Evolutionary conservation across 2,888 invertebrate genomes (phyloP).

Genomic region (Standfussiana lucernea): DNA sequence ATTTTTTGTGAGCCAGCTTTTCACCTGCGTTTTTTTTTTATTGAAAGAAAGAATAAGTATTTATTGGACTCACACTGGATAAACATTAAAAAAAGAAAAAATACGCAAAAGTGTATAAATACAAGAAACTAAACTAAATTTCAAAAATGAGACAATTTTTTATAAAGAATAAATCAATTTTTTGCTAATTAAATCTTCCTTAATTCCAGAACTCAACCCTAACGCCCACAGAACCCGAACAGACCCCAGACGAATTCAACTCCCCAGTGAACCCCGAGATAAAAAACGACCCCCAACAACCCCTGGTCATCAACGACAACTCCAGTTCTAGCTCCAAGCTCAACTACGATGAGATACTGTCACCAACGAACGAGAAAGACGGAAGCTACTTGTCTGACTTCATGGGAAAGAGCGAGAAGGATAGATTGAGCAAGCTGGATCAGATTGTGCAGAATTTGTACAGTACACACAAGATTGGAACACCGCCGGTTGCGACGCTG

Average conservation of each 20-base stretch:
- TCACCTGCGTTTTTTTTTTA: no score
- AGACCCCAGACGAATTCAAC: slow-evolving; percentile 68
- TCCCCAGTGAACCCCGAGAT: slow-evolving; percentile 78
- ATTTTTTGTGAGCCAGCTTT: no score
- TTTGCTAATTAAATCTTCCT: neutral
- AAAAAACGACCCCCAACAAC: slow-evolving; percentile 72
- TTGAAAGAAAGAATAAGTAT: no score
- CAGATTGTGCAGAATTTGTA: slow-evolving; percentile 88
- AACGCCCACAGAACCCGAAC: slow-evolving; percentile 79
- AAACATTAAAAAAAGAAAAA: no score
- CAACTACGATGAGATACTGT: slow-evolving; percentile 73
- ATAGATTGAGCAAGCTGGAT: slow-evolving; percentile 86
- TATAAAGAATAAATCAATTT: neutral
- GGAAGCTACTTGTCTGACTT: slow-evolving; percentile 68
- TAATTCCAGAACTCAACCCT: slow-evolving; percentile 82
- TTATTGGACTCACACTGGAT: no score
- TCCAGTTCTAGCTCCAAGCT: slow-evolving; percentile 74
- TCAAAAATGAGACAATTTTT: neutral
- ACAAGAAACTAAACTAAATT: neutral
- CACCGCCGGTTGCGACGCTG: slow-evolving; percentile 72
- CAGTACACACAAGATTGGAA: slow-evolving; percentile 85
- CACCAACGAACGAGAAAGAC: slow-evolving; percentile 73
- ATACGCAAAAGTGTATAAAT: no score
- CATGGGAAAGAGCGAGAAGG: slow-evolving; percentile 78
- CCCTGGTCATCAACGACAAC: slow-evolving; percentile 74